Percentiles rank a stretch among this genome's conserved stretches.
Evolutionary conservation across 1,140 invertebrate genomes (phyloP).

Genomic region (Eueides isabella): DNA sequence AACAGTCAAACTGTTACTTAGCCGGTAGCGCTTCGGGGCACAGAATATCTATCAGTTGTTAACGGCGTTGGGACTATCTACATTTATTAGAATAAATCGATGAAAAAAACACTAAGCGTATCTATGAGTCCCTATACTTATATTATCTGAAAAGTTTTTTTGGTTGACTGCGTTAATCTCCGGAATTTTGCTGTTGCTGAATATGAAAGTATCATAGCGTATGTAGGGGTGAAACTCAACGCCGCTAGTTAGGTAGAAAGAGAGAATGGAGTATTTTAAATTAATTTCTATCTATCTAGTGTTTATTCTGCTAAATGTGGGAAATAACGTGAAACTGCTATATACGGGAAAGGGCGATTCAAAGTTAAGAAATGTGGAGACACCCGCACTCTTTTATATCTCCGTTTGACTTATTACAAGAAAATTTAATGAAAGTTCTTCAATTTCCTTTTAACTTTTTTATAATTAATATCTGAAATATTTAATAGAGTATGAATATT

Average conservation of each 20-base stretch:
- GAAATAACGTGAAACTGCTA: too few species aligned
- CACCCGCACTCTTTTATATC: background rate
- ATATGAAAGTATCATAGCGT: too few species aligned
- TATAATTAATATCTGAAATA: background rate
- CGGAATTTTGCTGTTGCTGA: too few species aligned
- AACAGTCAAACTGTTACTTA: background rate
- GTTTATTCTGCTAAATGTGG: too few species aligned
- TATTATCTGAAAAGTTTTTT: too few species aligned
- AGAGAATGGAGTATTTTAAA: too few species aligned
- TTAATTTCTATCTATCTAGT: too few species aligned
- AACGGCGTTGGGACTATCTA: background rate
- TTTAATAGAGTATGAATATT: background rate
- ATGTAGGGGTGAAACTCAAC: too few species aligned
- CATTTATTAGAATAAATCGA: background rate
- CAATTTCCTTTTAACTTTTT: background rate
- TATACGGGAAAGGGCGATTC: background rate
- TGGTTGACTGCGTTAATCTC: too few species aligned
- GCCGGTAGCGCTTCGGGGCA: background rate
- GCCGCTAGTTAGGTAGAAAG: too few species aligned
- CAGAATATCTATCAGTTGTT: background rate
- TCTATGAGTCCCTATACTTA: too few species aligned
- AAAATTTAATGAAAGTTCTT: background rate
- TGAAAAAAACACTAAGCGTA: too few species aligned
- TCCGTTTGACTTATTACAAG: background rate
- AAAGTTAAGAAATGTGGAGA: background rate